Percentiles rank a stretch among this genome's conserved stretches.
These are phyloP conservation scores for Amblyjoppa proteus DNA, from an alignment of 2,888 invertebrate species.

Conservation along the genomic window DNA sequence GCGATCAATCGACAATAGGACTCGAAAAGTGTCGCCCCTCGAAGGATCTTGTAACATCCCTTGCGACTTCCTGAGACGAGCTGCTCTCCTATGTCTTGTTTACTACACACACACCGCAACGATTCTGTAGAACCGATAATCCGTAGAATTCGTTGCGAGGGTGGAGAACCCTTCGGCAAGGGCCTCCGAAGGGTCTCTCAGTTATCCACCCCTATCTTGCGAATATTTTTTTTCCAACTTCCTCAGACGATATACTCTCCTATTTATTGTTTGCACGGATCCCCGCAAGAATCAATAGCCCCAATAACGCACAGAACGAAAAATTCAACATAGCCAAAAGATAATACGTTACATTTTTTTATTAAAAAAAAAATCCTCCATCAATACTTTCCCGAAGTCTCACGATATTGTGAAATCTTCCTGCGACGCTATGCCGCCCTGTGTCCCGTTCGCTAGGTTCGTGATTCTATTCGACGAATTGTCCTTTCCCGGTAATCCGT, in stretches of 20 bases:
- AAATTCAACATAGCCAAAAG: not conserved
- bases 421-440: constrained; percentile 68
- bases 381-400: not conserved
- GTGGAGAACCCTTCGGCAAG: not conserved
- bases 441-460: constrained; percentile 69
- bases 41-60: constrained; percentile 12
- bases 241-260: constrained; percentile 54
- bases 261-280: constrained; percentile 35
- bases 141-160: constrained; percentile 8
- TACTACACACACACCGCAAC: constrained; percentile 47
- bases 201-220: not conserved
- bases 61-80: constrained; percentile 41
- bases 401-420: not conserved
- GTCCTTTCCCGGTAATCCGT: not conserved
- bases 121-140: not conserved
- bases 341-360: too few relatives aligned
- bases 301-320: not conserved
- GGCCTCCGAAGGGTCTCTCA: not conserved
- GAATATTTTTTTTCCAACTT: constrained; percentile 31
- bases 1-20: not conserved
- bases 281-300: not conserved
- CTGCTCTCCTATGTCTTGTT: constrained; percentile 72
- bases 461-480: not conserved
- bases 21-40: not conserved
- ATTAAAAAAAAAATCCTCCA: too few relatives aligned